Conservation (phyloP, 2,113 vertebrate genomes). For the Silurus asotus region DNA sequence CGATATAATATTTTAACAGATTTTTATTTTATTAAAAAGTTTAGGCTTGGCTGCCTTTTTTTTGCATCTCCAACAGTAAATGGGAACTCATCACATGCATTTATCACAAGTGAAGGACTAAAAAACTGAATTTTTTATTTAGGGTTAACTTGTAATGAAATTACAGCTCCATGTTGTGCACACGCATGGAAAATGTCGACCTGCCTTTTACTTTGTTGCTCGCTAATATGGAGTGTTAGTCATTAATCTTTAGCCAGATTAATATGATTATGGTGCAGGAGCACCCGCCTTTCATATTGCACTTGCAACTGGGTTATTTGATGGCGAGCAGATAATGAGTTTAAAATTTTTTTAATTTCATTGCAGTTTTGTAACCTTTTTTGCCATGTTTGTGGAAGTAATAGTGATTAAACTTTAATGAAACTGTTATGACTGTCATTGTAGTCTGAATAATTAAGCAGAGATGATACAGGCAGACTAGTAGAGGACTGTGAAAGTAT, state of each 20-base stretch:
- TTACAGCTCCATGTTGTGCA: not conserved
- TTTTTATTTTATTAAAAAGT: not conserved
- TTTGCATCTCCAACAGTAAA: not conserved
- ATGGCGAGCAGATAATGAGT: not conserved
- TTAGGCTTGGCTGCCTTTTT: too few relatives aligned
- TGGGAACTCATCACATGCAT: not conserved
- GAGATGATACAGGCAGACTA: not conserved
- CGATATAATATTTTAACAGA: not conserved
- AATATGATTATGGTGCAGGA: not conserved
- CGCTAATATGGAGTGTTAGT: not conserved
- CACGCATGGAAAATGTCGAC: not conserved
- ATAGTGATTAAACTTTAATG: not conserved
- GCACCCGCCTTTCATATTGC: not conserved
- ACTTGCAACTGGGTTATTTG: not conserved
- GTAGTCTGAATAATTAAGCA: not conserved
- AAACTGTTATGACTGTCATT: not conserved
- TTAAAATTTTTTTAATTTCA: not conserved
- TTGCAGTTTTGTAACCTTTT: not conserved
- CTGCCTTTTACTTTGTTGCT: not conserved
- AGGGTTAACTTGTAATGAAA: not conserved
- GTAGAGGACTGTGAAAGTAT: constrained; percentile 18
- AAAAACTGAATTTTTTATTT: not conserved
- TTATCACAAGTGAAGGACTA: not conserved
- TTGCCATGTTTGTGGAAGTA: not conserved
- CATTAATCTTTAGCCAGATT: not conserved